Evolutionary conservation across 2,797 vertebrate species (phyloP), one percentile per base, ranked within the genome.

Genomic region (Liasis olivaceus): DNA sequence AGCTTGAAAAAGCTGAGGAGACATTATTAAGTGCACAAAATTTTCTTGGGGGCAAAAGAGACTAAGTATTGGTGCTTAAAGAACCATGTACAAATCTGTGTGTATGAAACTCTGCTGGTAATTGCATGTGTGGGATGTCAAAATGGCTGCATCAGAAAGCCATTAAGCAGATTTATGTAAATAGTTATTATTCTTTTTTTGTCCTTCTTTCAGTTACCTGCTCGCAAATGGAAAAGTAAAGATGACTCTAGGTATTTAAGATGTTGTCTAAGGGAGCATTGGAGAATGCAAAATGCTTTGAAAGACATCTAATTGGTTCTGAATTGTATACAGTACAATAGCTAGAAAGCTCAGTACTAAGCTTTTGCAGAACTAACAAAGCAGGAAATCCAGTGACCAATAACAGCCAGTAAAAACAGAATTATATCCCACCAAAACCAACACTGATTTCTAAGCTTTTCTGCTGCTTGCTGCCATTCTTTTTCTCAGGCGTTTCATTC

Each of bases 311-410:
- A 51, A 47, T 12, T 77, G 62, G 31, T 28, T n/a, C 26, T 81
- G 36, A 59, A 36, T 54, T 91, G 66, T n/a, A n/a, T 60, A 56
- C 8, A 11, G 47, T 84, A 72, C 58, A 58, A 42, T 24, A n/a
- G 42, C 0, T 0, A 12, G 0, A 28, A 54, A 60, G 94, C 58
- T 85, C 90, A 51, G 6, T 0, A 0, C 91, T 92, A 66, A 36
- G 85, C 81, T 90, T 72, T 91, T 5, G 81, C 3, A 0, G 89
- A 0, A 0, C 63, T 92, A 17, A 86, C 28, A 86, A 95, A 94
- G 91, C 89, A 63, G 93, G 93, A 93, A 92, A 96, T 95, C 94
- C 90, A 42, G 88, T 89, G 89, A n/a, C 92, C 92, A 81, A 92
- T 86, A 90, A 42, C 26, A 14, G 1, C 31, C 93, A 90, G 85